phyloP scores from a whole-genome alignment of 2,113 vertebrate species.

The Muntiacus reevesi region DNA sequence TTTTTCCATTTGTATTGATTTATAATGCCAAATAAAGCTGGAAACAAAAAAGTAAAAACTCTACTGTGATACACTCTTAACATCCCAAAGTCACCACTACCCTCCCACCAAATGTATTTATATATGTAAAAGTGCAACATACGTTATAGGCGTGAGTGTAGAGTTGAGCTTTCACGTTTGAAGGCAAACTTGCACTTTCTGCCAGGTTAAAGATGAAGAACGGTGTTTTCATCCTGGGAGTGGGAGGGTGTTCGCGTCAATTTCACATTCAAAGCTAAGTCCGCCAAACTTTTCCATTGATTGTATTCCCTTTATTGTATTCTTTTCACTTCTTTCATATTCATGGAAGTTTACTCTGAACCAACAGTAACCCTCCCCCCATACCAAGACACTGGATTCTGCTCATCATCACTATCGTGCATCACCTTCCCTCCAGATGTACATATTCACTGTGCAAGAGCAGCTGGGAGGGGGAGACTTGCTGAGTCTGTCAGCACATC shows the following conservation, averaged over 20 bases:
- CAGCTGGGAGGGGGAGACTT: not conserved
- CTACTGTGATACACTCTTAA: not conserved
- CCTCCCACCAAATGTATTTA: not conserved
- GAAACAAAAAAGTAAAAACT: not conserved
- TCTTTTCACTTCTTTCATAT: not conserved
- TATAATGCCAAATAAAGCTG: not conserved
- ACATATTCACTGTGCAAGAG: not conserved
- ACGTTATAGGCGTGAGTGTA: slow-evolving; percentile 90
- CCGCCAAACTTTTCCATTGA: not conserved
- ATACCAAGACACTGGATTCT: not conserved
- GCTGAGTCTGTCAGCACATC: not conserved
- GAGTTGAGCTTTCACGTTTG: slow-evolving; percentile 83
- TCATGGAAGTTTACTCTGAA: not conserved
- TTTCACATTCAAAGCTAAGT: not conserved
- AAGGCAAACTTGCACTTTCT: slow-evolving; percentile 81
- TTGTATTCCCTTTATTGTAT: rapidly evolving
- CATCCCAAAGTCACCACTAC: not conserved
- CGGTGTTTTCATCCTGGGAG: slow-evolving; percentile 94
- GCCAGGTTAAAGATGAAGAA: slow-evolving; percentile 98
- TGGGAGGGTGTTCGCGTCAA: not conserved
- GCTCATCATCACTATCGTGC: rapidly evolving
- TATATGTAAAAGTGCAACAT: slow-evolving; percentile 60
- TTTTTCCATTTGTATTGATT: not conserved
- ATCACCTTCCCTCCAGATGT: not conserved
- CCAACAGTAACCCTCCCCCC: not conserved